These are phyloP conservation scores for Sympetrum striolatum DNA, from an alignment of 2,888 invertebrate species.

Conservation along the genomic window DNA sequence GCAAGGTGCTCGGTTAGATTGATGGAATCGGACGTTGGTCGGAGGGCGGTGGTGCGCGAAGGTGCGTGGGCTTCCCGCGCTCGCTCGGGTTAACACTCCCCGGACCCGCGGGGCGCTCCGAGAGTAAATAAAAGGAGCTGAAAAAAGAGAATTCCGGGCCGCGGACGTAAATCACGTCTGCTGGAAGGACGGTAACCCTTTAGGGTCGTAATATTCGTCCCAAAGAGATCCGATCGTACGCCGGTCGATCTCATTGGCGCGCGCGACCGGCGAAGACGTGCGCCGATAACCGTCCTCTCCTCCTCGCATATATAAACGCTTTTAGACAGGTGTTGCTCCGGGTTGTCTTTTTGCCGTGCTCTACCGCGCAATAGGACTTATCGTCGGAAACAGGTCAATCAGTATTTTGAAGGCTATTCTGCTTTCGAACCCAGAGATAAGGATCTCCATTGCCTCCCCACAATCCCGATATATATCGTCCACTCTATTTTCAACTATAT, in stretches of 20 bases:
- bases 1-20: not conserved
- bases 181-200: not conserved
- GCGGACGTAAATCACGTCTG: not conserved
- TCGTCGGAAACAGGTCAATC: slow-evolving; percentile 35
- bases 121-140: not conserved
- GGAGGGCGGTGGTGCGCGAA: not conserved
- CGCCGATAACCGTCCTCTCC: not conserved
- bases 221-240: not conserved
- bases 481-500: not conserved
- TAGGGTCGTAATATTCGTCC: not conserved
- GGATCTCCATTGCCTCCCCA: not conserved
- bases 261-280: not conserved
- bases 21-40: not conserved
- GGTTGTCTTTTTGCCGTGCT: slow-evolving; percentile 1
- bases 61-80: not conserved
- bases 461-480: not conserved
- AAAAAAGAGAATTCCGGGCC: not conserved
- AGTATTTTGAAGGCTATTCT: slow-evolving; percentile 32
- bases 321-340: slow-evolving; percentile 28
- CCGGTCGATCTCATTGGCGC: not conserved
- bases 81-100: not conserved
- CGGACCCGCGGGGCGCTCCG: not conserved
- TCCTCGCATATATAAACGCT: not conserved
- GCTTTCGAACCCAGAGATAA: not conserved
- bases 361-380: slow-evolving; percentile 6